Base-by-base conservation (phyloP, 2,888 invertebrate genomes). In the Epinotia demarniana region DNA sequence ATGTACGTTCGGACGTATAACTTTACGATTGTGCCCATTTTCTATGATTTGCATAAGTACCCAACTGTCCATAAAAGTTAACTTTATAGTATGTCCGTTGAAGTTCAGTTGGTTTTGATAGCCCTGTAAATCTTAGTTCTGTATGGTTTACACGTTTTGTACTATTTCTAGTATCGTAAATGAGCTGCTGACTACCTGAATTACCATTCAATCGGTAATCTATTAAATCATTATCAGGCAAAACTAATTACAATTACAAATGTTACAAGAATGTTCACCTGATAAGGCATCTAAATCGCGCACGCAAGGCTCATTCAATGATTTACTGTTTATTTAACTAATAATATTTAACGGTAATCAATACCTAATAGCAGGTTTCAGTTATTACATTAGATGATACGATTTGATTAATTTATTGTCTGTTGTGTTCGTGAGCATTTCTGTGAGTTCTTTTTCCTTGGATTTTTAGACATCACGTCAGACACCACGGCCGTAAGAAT, bases 211-310 rank as follows among this genome's bases (percentile, higher is more conserved):
- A 57, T 68, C 58, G 43, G 13, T 49, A 33, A 43, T 62, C 62
- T 68, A 68, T 57, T 68, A 58, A 68, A 68, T 68, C 68, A 68
- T 68, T 68, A 68, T 43, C 23, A 43, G 27, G 58, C 68, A 68
- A 58, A 19, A 68, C 68, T 58, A 68, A 68, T 68, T 68, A 68
- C 68, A 68, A 68, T 68, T 68, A 68, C 68, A 58, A 68, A 68
- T 68, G 68, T 58, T 58, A 58, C 68, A 58, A 57, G 57, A 68
- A 39, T 68, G 68, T 68, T 68, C 58, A 68, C 68, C 68, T 58
- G 68, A 68, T 68, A 68, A 57, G 23, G 13, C 68, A 57, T 58
- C 68, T 57, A 58, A 43, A 39, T 43, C 39, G 43, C 13, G 55
- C 68, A 68, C 58, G 68, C 68, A 39, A 68, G 16, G 39, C 57